These are phyloP conservation scores for Pluvianellus socialis DNA, from an alignment of 2,113 vertebrate genomes.

Conservation along the genomic window DNA sequence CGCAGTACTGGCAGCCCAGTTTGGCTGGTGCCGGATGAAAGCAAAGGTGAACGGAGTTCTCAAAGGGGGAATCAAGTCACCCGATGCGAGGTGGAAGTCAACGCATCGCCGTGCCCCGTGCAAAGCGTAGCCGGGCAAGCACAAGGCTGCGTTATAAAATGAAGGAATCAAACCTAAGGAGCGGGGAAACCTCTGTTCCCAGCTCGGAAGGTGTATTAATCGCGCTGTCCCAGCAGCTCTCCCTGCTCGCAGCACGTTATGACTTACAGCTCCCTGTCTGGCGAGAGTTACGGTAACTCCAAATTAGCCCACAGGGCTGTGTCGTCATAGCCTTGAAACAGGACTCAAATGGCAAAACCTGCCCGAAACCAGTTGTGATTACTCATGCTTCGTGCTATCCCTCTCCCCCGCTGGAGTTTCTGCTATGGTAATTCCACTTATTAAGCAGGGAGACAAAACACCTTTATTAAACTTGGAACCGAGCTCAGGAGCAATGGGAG, in stretches of 20 bases:
- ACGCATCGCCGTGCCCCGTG: fast-evolving
- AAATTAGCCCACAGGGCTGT: neutral
- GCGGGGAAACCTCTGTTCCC: neutral
- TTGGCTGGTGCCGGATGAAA: neutral
- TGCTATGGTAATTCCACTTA: conserved; percentile 45
- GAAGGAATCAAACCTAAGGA: neutral
- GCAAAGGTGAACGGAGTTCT: neutral
- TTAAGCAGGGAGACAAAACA: conserved; percentile 52
- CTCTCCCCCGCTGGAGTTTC: conserved; percentile 17
- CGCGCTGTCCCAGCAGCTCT: neutral
- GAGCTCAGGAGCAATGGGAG: neutral
- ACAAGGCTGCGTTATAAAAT: neutral
- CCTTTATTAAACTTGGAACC: conserved; percentile 34
- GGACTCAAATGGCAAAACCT: conserved; percentile 51
- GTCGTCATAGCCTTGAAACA: conserved; percentile 43
- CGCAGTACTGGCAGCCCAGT: neutral
- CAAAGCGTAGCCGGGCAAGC: neutral
- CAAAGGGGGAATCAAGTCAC: neutral
- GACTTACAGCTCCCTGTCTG: neutral
- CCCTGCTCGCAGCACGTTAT: neutral
- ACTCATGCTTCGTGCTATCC: conserved; percentile 17
- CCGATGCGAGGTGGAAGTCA: fast-evolving
- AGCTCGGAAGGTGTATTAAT: neutral
- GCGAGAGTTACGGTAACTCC: neutral
- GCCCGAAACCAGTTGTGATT: conserved; percentile 40